phyloP scores from a whole-genome alignment of 2,797 vertebrate species.

The Enteromius anoplus region DNA sequence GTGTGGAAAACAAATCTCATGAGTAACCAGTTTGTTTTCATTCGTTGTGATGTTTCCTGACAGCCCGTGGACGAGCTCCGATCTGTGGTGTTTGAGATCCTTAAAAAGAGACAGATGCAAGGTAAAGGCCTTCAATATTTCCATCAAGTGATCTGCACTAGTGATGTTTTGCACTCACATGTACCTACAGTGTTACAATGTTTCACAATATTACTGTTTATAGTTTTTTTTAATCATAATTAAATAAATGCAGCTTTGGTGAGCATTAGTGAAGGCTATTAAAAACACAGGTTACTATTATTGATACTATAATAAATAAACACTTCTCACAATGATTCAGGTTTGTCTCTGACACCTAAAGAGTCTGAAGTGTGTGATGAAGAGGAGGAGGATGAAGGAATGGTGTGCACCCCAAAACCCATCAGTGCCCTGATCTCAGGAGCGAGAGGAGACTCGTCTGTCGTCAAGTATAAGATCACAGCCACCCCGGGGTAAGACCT shows the following conservation, averaged over 20 bases:
- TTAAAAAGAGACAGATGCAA: constrained; percentile 77
- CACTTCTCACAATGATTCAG: not conserved
- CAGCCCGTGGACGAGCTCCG: constrained; percentile 88
- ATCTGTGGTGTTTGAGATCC: constrained; percentile 80
- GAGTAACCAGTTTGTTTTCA: not conserved
- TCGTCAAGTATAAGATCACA: constrained; percentile 81
- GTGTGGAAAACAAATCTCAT: too few relatives aligned
- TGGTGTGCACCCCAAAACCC: constrained; percentile 68
- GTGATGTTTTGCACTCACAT: too few relatives aligned
- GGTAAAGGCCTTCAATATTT: constrained; percentile 57
- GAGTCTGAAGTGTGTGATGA: not conserved
- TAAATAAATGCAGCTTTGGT: not conserved
- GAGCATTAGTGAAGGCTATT: not conserved
- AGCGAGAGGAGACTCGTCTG: constrained; percentile 70
- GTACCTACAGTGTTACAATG: too few relatives aligned
- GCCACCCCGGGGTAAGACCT: constrained; percentile 74
- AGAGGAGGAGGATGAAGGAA: constrained; percentile 8
- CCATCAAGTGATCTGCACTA: not conserved
- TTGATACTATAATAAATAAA: not conserved
- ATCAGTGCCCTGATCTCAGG: constrained; percentile 68
- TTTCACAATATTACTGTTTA: too few relatives aligned
- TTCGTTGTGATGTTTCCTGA: not conserved
- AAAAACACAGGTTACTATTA: not conserved
- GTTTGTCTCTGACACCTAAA: constrained; percentile 12
- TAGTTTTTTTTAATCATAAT: too few relatives aligned